A percentile compares a stretch with the other conserved stretches of the same genome.
These are phyloP conservation scores for Nannospalax galili DNA, from an alignment of 2,113 vertebrate genomes.

Conservation along the genomic window DNA sequence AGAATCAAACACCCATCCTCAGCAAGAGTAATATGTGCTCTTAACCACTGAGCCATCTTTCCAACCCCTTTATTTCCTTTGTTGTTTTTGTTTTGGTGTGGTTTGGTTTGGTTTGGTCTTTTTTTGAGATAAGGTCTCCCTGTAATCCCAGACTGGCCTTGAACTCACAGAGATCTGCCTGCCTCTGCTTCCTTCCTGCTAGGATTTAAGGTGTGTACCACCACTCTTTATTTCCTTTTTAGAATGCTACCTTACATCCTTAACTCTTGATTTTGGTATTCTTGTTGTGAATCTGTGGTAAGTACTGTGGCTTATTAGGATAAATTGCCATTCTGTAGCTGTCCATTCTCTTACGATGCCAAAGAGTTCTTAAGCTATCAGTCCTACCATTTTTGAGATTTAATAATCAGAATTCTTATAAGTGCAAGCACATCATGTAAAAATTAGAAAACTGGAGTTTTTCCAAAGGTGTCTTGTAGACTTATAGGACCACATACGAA, in stretches of 20 bases:
- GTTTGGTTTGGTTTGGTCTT: too few relatives aligned
- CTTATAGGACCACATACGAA: background rate
- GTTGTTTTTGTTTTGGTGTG: too few relatives aligned
- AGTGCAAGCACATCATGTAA: conserved; percentile 25
- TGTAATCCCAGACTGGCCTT: too few relatives aligned
- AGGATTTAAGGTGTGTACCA: too few relatives aligned
- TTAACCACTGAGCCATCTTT: too few relatives aligned
- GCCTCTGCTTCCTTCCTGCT: too few relatives aligned
- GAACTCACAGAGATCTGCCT: too few relatives aligned
- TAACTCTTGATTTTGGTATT: background rate
- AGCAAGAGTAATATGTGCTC: too few relatives aligned
- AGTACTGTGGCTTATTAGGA: background rate
- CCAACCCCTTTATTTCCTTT: too few relatives aligned
- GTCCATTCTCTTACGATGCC: background rate
- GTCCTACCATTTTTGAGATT: background rate
- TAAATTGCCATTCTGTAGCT: conserved; percentile 26
- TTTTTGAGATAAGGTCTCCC: too few relatives aligned
- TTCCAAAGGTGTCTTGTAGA: conserved; percentile 24
- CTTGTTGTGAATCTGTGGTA: background rate
- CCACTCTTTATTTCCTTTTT: too few relatives aligned
- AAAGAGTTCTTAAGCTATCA: background rate
- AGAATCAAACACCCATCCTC: too few relatives aligned
- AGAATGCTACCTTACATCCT: background rate
- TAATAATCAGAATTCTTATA: background rate
- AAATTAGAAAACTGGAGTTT: conserved; percentile 40